Evolutionary conservation across 2,888 invertebrate species (phyloP), one percentile per base, ranked within the genome.

Genomic region (Apantesis nais): DNA sequence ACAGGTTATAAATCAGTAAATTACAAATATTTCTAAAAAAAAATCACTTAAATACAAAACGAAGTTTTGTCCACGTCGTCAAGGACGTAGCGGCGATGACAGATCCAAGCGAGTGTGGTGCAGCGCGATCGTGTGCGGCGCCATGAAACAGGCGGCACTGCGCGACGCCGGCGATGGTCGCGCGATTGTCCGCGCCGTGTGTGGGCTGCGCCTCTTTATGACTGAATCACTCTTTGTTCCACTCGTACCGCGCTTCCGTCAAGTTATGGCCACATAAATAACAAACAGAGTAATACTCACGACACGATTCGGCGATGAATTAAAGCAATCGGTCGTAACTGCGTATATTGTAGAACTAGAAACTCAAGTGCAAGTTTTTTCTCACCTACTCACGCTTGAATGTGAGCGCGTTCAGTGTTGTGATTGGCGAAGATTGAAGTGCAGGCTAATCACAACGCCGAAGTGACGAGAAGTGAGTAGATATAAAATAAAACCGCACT

Each of bases 221-320:
- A 63, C 41, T 48, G 11, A 31, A 52, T 31, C 48, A 22, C 70
- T 71, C 67, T 75, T 75, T 67, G 78, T 81, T 66, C 69, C 74
- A 70, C 41, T 64, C 25, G 52, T 73, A 52, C 70, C 67, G n/a
- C 62, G 71, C 64, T 80, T 80, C 80, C 80, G 78, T 65, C 70
- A 60, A 71, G 65, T 79, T 77, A 78, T 61, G 58, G 69, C 71
- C 78, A 62, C 74, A 78, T 82, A 70, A 76, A 74, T 70, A 39
- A 72, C 62, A 69, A 66, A 71, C 75, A 74, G 48, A 64, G 62
- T 66, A 55, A 66, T 63, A 62, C 52, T 73, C 71, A 74, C 73
- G 62, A 73, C 70, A 66, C 37, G 37, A 25, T 52, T 16, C 25
- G 60, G 55, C 55, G 37, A 73, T 66, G 31, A 66, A 41, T 37